Base-by-base conservation (phyloP, 2,113 vertebrate genomes). In the Lanius collurio region DNA sequence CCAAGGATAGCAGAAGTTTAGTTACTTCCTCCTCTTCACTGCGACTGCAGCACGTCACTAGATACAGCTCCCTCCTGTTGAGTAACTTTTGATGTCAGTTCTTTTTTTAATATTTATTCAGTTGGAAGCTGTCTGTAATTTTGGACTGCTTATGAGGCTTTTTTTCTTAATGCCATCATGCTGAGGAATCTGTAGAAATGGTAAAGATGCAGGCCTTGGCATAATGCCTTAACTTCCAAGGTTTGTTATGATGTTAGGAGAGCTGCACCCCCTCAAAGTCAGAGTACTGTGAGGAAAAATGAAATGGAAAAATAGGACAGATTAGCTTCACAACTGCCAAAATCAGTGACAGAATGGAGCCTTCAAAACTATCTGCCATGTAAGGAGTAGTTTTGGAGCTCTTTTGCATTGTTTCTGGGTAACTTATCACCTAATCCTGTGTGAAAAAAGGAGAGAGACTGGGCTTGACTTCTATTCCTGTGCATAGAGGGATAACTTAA, bases 371-470 rank as follows among this genome's bases (percentile, higher is more conserved):
- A 73, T 30, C 52, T 82, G 24, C 80, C 65, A 26, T 93, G 62
- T 90, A 84, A 89, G 80, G 92, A 89, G 19, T 37, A 63, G 26
- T 87, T 95, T 89, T 95, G 92, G 93, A 96, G 47, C n/a, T 81
- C 50, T 69, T 90, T 37, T 60, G 68, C 28, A 41, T 93, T 91
- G 89, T 86, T 96, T 91, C 83, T 95, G 87, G 91, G 15, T 77
- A 96, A 77, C n/a, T 95, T 96, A 77, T 39, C 91, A 90, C 82
- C 94, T 93, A 95, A 94, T 95, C 64, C 91, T 64, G 9, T 94
- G 69, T 91, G 87, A 91, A 80, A 92, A 94, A 87, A 80, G 30
- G 87, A 95, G 85, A 91, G 90, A 96, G 76, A 90, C 90, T 94
- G 79, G 79, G 87, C 73, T 94, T 75, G 89, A 86, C 75, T 95